phyloP scores from a whole-genome alignment of 2,797 vertebrate species.

The Myiotriccus ornatus region DNA sequence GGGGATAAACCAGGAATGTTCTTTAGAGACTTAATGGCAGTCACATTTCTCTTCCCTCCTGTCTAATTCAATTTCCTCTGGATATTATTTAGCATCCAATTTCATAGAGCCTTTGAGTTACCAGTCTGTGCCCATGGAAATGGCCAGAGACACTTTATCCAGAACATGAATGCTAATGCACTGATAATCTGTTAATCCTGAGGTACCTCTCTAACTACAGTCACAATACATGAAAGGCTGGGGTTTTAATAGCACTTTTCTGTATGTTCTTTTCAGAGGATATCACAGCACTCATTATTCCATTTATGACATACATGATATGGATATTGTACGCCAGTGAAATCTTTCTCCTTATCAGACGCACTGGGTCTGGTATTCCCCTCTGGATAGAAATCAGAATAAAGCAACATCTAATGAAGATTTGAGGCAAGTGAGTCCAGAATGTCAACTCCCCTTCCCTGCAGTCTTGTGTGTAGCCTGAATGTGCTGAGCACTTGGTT shows the following conservation, averaged over 20 bases:
- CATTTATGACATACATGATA: background rate
- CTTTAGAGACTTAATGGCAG: slow-evolving; percentile 3
- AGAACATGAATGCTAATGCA: background rate
- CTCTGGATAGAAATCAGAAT: background rate
- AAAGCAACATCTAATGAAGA: background rate
- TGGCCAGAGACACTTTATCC: background rate
- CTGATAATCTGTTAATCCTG: background rate
- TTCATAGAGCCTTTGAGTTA: background rate
- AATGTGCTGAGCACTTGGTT: background rate
- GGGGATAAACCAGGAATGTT: background rate
- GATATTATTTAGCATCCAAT: slow-evolving; percentile 15
- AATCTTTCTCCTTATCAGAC: background rate
- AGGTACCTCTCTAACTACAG: background rate
- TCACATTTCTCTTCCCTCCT: background rate
- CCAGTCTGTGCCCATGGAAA: background rate
- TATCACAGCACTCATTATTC: background rate
- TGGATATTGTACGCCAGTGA: background rate
- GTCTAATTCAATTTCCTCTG: slow-evolving; percentile 6
- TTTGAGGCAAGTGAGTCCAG: background rate
- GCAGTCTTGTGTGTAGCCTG: background rate
- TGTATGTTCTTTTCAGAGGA: background rate
- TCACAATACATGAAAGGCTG: background rate
- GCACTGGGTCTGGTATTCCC: background rate
- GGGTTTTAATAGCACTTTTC: background rate
- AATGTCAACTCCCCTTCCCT: background rate